Evolutionary conservation across 2,888 invertebrate species (phyloP).

Genomic region (Zaprionus bogoriensis): DNA sequence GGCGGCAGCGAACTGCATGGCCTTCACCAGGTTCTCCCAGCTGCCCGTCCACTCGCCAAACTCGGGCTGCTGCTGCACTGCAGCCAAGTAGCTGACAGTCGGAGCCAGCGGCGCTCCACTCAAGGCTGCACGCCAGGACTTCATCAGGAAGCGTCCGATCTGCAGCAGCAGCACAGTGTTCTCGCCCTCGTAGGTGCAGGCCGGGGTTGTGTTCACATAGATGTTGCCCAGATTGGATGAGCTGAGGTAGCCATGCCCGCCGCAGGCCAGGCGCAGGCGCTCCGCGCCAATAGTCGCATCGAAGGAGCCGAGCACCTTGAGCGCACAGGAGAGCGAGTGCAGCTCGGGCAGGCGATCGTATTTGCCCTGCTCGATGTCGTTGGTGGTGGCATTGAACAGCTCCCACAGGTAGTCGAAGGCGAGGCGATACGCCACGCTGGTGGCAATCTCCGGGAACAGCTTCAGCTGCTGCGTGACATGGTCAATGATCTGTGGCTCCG

Average conservation of each 20-base stretch:
- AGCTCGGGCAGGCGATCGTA: conserved; percentile 90
- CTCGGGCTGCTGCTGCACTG: conserved; percentile 45
- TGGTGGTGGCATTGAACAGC: conserved; percentile 90
- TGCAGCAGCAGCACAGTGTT: conserved; percentile 96
- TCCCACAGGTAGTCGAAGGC: conserved; percentile 90
- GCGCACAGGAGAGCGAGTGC: conserved; percentile 94
- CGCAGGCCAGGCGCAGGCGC: conserved; percentile 93
- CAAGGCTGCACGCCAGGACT: conserved; percentile 88
- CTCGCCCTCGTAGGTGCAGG: conserved; percentile 97
- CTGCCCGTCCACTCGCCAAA: conserved; percentile 77
- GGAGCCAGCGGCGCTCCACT: conserved; percentile 85
- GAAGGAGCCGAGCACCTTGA: conserved; percentile 92
- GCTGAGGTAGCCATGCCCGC: conserved; percentile 97
- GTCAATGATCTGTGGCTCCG: conserved; percentile 95
- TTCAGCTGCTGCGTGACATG: conserved; percentile 97
- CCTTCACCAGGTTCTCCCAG: conserved; percentile 81
- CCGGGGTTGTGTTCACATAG: conserved; percentile 91
- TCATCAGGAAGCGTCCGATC: conserved; percentile 92
- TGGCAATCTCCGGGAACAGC: conserved; percentile 91
- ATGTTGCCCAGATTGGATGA: conserved; percentile 91
- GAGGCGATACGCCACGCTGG: conserved; percentile 90
- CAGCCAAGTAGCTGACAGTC: conserved; percentile 87
- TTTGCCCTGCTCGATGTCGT: conserved; percentile 90
- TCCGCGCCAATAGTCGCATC: conserved; percentile 90
- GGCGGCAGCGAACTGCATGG: conserved; percentile 83